Evolutionary conservation across 2,113 vertebrate genomes (phyloP).

Genomic region (Apodemus sylvaticus): DNA sequence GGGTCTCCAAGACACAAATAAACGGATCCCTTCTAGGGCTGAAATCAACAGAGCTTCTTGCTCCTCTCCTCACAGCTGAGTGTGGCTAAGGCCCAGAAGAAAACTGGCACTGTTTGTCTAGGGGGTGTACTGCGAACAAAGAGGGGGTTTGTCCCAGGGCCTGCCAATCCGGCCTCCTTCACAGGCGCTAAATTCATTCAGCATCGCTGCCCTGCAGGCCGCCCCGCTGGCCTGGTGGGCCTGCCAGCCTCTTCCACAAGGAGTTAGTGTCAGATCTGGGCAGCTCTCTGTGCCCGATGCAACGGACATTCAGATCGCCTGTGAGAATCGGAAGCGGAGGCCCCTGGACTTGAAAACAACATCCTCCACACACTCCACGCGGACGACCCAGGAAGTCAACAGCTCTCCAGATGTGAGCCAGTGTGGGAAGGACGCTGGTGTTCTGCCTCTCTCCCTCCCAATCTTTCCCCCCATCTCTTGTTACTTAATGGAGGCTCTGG

Average conservation of each 20-base stretch:
- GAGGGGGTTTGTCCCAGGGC: conserved; percentile 63
- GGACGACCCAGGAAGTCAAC: neutral
- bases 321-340: conserved; percentile 77
- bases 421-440: neutral
- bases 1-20: conserved; percentile 34
- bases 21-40: conserved; percentile 40
- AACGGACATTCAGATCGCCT: conserved; percentile 71
- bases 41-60: conserved; percentile 50
- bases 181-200: conserved; percentile 72
- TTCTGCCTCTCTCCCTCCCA: neutral
- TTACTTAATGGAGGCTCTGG: neutral
- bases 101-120: conserved; percentile 56
- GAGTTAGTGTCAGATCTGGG: conserved; percentile 78
- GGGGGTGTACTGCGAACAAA: conserved; percentile 66
- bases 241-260: conserved; percentile 74
- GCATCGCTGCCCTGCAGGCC: conserved; percentile 9
- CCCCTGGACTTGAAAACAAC: conserved; percentile 57
- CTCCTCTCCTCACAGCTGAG: conserved; percentile 63
- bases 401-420: neutral
- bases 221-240: neutral
- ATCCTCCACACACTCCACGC: neutral
- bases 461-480: neutral
- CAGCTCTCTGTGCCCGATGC: conserved; percentile 73
- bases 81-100: conserved; percentile 48
- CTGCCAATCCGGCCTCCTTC: conserved; percentile 65